phyloP scores from a whole-genome alignment of 2,113 vertebrate species.

The Semnopithecus entellus region DNA sequence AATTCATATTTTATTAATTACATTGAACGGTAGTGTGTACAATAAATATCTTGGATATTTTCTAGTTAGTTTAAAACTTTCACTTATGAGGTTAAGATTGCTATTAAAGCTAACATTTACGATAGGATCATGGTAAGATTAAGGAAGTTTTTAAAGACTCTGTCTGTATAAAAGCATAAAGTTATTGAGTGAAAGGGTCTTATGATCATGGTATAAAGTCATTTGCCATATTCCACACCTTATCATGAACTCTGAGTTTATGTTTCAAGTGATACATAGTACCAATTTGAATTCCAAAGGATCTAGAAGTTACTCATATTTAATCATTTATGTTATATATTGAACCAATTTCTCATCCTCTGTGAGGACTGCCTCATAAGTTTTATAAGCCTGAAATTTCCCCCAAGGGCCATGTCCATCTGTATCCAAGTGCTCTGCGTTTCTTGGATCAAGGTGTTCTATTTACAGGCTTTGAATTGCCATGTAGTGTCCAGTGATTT shows the following conservation, averaged over 20 bases:
- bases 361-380: conserved; percentile 1
- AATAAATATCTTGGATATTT: conserved; percentile 2
- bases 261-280: conserved; percentile 25
- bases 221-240: neutral
- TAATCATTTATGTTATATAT: conserved; percentile 30
- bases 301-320: conserved; percentile 32
- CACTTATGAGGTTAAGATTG: neutral
- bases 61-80: neutral
- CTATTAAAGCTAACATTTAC: conserved; percentile 32
- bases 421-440: neutral
- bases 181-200: neutral
- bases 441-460: neutral
- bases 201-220: neutral
- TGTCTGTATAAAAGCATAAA: neutral
- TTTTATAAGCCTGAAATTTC: conserved; percentile 26
- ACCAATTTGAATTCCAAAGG: conserved; percentile 51
- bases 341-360: conserved; percentile 15
- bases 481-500: neutral
- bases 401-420: neutral
- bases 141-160: neutral
- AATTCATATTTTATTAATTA: conserved; percentile 2
- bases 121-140: neutral
- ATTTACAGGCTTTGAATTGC: neutral
- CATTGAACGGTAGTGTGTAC: neutral
- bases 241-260: conserved; percentile 35